phyloP scores from a whole-genome alignment of 2,113 vertebrate genomes.

The Megaceryle maxima region DNA sequence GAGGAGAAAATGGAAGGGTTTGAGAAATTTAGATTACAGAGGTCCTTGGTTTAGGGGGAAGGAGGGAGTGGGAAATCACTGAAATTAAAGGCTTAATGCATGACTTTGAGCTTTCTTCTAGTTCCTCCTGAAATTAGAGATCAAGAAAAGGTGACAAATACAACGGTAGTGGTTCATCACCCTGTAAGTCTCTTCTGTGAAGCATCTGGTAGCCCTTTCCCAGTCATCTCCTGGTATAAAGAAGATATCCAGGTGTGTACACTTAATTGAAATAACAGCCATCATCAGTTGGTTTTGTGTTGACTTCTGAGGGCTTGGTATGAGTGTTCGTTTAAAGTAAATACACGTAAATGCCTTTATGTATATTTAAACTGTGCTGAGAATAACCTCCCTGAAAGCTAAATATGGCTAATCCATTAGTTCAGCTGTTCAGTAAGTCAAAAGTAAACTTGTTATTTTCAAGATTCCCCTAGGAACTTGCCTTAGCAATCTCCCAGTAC shows the following conservation, averaged over 20 bases:
- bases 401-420: background rate
- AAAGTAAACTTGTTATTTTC: background rate
- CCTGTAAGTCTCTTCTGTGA: conserved; percentile 86
- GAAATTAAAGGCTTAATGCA: background rate
- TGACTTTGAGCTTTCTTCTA: conserved; percentile 56
- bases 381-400: background rate
- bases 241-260: conserved; percentile 82
- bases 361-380: background rate
- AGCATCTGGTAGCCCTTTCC: conserved; percentile 86
- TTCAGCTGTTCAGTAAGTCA: background rate
- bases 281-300: background rate
- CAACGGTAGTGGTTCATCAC: conserved; percentile 85
- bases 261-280: background rate
- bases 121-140: conserved; percentile 90
- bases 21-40: background rate
- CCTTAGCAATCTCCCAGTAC: background rate
- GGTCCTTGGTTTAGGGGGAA: background rate
- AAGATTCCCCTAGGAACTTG: background rate
- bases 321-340: background rate
- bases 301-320: background rate
- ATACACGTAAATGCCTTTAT: background rate
- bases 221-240: conserved; percentile 90
- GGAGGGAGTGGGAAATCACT: background rate
- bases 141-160: conserved; percentile 77
- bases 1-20: background rate